Evolutionary conservation across 2,888 invertebrate genomes (phyloP).

Genomic region (Xestoiulus laeticollis): DNA sequence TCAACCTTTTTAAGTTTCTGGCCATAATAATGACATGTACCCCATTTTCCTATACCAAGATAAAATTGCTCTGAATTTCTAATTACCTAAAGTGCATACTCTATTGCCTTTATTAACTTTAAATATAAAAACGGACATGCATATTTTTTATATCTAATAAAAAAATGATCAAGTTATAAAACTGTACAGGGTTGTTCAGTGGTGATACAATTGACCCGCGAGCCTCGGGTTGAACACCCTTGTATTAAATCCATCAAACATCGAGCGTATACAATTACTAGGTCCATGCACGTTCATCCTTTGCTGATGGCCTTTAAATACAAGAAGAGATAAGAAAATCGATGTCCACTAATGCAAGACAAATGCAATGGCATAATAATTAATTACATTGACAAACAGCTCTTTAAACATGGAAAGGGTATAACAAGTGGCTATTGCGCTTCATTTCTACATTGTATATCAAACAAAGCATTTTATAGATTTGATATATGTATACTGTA

Average conservation of each 20-base stretch:
- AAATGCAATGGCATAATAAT: not conserved
- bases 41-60: too few species aligned
- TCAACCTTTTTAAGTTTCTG: too few species aligned
- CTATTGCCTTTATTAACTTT: too few species aligned
- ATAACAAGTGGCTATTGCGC: not conserved
- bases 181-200: too few species aligned
- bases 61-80: too few species aligned
- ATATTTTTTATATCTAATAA: too few species aligned
- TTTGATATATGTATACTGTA: not conserved
- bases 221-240: too few species aligned
- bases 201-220: too few species aligned
- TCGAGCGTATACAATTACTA: not conserved
- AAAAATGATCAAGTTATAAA: too few species aligned
- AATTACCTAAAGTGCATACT: too few species aligned
- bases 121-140: too few species aligned
- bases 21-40: too few species aligned
- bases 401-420: not conserved
- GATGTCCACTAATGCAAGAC: not conserved
- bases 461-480: not conserved
- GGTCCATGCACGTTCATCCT: not conserved
- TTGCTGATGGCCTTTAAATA: not conserved
- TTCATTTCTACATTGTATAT: not conserved
- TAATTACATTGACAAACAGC: conserved; percentile 2
- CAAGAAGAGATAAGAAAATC: not conserved
- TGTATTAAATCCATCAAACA: not conserved